Conservation (phyloP, 1,140 invertebrate species). For the Ips typographus region DNA sequence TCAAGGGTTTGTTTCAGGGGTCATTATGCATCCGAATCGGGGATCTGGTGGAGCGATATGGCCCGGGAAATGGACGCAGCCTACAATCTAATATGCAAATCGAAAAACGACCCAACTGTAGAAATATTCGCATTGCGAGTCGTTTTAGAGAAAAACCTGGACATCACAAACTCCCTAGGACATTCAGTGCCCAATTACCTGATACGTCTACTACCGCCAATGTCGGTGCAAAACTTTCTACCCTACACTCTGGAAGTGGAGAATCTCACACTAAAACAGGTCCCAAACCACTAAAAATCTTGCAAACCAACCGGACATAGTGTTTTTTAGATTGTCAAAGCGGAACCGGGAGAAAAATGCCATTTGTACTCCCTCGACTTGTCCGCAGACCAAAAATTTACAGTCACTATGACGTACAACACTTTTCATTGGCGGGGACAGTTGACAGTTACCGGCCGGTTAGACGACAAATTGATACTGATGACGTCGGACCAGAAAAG, state of each 20-base stretch:
- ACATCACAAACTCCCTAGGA: conserved; percentile 50
- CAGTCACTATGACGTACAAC: conserved; percentile 69
- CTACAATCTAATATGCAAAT: conserved; percentile 63
- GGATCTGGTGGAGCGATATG: conserved; percentile 81
- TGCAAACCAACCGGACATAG: too few species aligned
- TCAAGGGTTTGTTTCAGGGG: conserved; percentile 52
- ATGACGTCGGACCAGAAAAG: conserved; percentile 67
- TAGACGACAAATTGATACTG: conserved; percentile 67
- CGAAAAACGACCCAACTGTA: conserved; percentile 57
- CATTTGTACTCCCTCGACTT: conserved; percentile 68
- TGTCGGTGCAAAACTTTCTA: conserved; percentile 75
- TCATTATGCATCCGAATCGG: conserved; percentile 66
- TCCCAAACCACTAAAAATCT: neutral
- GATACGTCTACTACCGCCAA: conserved; percentile 69
- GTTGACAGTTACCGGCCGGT: conserved; percentile 67
- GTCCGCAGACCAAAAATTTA: conserved; percentile 59
- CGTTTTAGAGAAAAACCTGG: conserved; percentile 47
- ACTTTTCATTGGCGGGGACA: conserved; percentile 69
- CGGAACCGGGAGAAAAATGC: conserved; percentile 71
- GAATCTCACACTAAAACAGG: conserved; percentile 45
- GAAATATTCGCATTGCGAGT: conserved; percentile 67
- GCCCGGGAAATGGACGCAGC: conserved; percentile 62
- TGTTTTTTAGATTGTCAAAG: conserved; percentile 48
- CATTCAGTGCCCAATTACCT: conserved; percentile 71
- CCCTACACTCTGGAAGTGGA: conserved; percentile 68